phyloP scores from a whole-genome alignment of 1,140 invertebrate genomes.

The Zelostemma sp. region DNA sequence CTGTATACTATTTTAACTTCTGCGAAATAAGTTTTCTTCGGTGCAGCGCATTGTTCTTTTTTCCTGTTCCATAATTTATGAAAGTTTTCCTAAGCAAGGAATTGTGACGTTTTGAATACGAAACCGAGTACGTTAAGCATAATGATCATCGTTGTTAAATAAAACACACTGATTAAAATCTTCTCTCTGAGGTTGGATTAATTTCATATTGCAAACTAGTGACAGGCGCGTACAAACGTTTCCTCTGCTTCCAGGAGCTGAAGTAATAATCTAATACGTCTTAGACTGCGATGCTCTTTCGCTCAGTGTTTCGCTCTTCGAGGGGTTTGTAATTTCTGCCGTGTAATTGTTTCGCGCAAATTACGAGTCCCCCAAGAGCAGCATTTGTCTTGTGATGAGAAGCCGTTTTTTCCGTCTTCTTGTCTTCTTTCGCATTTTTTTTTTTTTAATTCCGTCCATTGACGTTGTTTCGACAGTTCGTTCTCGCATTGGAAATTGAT shows the following conservation, averaged over 20 bases:
- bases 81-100: not conserved
- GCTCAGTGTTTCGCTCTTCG: not conserved
- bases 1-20: conserved; percentile 3
- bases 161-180: not conserved
- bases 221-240: not conserved
- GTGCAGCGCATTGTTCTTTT: not conserved
- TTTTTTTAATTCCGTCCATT: conserved; percentile 16
- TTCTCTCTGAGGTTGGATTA: not conserved
- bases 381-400: conserved; percentile 35
- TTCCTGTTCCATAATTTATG: not conserved
- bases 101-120: not conserved
- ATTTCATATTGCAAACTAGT: too few species aligned
- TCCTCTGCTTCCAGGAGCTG: not conserved
- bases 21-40: not conserved
- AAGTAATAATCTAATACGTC: not conserved
- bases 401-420: conserved; percentile 27
- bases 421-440: conserved; percentile 12
- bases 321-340: conserved; percentile 14
- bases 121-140: not conserved
- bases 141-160: not conserved
- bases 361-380: conserved; percentile 23
- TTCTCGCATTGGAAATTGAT: not conserved
- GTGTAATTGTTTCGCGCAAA: conserved; percentile 33
- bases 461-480: conserved; percentile 3
- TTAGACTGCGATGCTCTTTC: conserved; percentile 7